Base-by-base conservation (phyloP, 1,140 invertebrate genomes). In the Nixonia krombeini region DNA sequence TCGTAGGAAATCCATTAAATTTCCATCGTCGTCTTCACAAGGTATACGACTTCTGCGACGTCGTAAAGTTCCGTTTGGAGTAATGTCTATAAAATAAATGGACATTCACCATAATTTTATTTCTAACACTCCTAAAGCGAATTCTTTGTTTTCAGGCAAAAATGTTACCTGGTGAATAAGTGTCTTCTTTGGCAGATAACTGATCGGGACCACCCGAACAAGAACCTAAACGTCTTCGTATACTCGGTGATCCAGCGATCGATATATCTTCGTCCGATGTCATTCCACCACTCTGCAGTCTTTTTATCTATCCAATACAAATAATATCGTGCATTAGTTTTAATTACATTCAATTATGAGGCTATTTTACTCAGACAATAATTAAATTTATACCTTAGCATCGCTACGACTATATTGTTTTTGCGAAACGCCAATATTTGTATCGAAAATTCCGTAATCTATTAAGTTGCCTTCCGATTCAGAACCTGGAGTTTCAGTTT, bases 1-100 rank as follows among this genome's bases (percentile, higher is more conserved):
- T 37, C 93, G 85, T 16, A 97, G 83, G 75, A 95, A 96, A 74
- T 96, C 94, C 90, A 97, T 91, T 0, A 97, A 82, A 45, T 90
- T 91, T 1, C 90, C 90, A 64, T 96, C 94, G 73, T 96, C 93
- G 72, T 94, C 94, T 72, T 94, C 92, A 9, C 91, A 92, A 0
- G 93, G 89, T 23, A 94, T 90, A 12, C 94, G 88, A 73, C 94
- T 93, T 56, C 93, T 87, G 17, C 94, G 86, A 28, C 94, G 86
- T 10, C 94, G 86, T 6, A 96, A 84, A 53, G 93, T 96, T 10
- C 95, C 94, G 65, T 94, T 96, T 26, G 95, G 94, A 0, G 95
- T 96, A 13, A 95, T 90, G 76, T 96, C 94, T 91, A 73, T 3
- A 78, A 77, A n/a, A n/a, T n/a, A n/a, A n/a, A n/a, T n/a, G n/a